Percentiles rank a stretch among this genome's conserved stretches.
Conservation (phyloP, 2,888 invertebrate genomes). For the Mythimna albipuncta region DNA sequence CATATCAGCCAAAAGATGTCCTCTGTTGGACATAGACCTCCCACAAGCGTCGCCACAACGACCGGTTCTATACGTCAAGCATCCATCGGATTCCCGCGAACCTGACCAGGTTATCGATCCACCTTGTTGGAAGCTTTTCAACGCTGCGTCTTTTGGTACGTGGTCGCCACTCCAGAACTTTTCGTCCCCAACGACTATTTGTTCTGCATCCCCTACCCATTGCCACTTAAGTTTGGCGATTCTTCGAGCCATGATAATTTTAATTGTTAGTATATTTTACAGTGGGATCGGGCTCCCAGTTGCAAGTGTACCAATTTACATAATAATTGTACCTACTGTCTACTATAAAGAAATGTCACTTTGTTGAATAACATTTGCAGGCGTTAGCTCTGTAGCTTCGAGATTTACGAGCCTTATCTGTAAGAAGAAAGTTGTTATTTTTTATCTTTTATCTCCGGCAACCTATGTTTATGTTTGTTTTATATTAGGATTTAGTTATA, state of each 20-base stretch:
- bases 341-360: constrained; percentile 15
- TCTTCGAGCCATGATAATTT: not conserved
- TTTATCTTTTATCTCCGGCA: constrained; percentile 31
- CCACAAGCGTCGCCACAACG: no score
- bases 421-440: constrained; percentile 39
- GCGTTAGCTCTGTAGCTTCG: constrained; percentile 9
- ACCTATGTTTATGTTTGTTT: constrained; percentile 37
- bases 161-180: no score
- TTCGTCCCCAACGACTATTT: no score
- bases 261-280: not conserved
- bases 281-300: not conserved
- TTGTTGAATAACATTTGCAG: constrained; percentile 29
- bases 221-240: no score
- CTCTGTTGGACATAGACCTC: no score
- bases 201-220: no score
- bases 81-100: no score
- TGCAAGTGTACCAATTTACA: not conserved
- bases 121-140: no score
- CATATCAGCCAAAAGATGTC: no score
- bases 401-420: constrained; percentile 49
- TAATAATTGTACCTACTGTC: constrained; percentile 18
- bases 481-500: constrained; percentile 28
- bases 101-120: no score
- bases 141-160: no score
- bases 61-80: no score